Percentiles rank a stretch among this genome's conserved stretches.
Evolutionary conservation across 2,113 vertebrate species (phyloP).

Genomic region (Pseudorhombus dupliciocellatus): DNA sequence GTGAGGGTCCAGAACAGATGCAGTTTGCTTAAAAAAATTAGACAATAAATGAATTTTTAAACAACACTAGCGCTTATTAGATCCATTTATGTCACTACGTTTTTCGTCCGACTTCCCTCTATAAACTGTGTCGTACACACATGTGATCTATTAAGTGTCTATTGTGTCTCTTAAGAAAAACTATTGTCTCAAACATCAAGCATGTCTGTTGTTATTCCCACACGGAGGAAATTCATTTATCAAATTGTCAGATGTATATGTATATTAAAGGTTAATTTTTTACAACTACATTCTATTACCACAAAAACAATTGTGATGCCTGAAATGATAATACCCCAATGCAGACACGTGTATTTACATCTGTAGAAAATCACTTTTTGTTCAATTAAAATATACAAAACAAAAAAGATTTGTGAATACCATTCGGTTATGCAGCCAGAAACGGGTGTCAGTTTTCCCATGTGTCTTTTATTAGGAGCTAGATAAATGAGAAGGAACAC

Average conservation of each 20-base stretch:
- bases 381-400: conserved; percentile 1
- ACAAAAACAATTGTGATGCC: conserved; percentile 24
- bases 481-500: conserved; percentile 15
- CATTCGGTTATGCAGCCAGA: conserved; percentile 17
- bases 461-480: conserved; percentile 6
- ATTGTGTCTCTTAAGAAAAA: no score
- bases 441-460: conserved; percentile 47
- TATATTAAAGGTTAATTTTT: neutral
- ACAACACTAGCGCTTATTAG: neutral
- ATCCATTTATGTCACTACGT: neutral
- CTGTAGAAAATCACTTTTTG: neutral
- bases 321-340: conserved; percentile 24
- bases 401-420: conserved; percentile 19
- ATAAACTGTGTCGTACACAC: conserved; percentile 31
- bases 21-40: no score
- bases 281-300: conserved; percentile 3
- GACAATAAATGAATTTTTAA: neutral
- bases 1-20: no score
- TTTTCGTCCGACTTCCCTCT: neutral
- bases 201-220: conserved; percentile 29
- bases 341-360: conserved; percentile 19
- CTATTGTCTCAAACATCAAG: conserved; percentile 43
- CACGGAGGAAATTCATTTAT: conserved; percentile 27
- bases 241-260: neutral
- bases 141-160: conserved; percentile 54